Percentiles rank a stretch among this genome's conserved stretches.
Evolutionary conservation across 2,113 vertebrate genomes (phyloP).

Genomic region (Ceyx melanurus): DNA sequence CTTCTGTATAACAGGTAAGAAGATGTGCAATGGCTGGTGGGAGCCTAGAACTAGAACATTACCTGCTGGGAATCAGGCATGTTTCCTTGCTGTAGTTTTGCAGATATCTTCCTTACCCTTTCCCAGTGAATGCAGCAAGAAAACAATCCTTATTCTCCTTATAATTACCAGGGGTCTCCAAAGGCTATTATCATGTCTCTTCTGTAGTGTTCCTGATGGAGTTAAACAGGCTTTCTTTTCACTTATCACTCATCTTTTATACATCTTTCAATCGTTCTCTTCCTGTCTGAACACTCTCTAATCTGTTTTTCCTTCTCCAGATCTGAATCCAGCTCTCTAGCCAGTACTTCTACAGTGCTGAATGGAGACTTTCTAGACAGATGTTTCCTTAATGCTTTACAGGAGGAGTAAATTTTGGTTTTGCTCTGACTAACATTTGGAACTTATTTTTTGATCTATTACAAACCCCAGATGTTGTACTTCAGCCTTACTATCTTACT

Average conservation of each 20-base stretch:
- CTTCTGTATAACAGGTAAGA: constrained; percentile 91
- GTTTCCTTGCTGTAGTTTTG: background rate
- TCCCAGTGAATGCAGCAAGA: background rate
- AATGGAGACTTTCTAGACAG: background rate
- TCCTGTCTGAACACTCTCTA: background rate
- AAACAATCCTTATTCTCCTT: background rate
- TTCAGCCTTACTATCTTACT: background rate
- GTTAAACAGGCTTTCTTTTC: background rate
- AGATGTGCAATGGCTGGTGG: accelerated
- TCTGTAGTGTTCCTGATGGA: background rate
- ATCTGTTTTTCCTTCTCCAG: background rate
- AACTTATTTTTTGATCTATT: background rate
- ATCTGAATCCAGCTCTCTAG: background rate
- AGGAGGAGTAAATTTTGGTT: background rate
- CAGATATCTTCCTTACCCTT: background rate
- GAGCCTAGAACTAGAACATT: background rate
- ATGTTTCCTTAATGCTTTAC: background rate
- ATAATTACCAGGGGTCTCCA: background rate
- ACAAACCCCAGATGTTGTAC: background rate
- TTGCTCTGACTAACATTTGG: background rate
- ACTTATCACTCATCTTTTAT: background rate
- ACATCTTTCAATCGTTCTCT: background rate
- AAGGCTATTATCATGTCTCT: background rate
- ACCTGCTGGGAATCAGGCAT: background rate
- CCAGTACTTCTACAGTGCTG: background rate